Base-by-base conservation (phyloP, 1,140 invertebrate genomes). In the Laupala kohalensis region DNA sequence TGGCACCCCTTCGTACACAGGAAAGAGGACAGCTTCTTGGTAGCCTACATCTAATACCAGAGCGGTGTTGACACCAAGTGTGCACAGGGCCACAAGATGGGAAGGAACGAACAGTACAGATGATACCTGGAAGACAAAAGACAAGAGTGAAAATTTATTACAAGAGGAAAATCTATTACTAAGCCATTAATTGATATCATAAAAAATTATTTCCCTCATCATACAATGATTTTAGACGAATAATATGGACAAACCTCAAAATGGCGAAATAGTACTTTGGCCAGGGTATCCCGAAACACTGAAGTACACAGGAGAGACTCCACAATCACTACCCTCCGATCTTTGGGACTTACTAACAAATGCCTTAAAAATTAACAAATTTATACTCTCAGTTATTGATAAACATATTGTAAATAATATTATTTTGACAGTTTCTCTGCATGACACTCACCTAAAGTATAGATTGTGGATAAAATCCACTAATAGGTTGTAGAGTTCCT, bases 301-400 rank as follows among this genome's bases (percentile, higher is more conserved):
- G 92, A 91, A 0, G 92, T 89, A 53, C 89, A 89, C 25, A 97
- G 83, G 5, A 97, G 81, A 30, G 94, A 96, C 82, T 98, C 96
- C 29, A 97, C 88, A 67, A 98, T 84, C 0, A 98, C 89, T 69
- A 98, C 87, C 78, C 90, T 89, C 19, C 94, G 84, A 76, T 98
- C 95, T 81, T 97, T 97, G 0, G 96, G 94, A 80, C 92, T 98
- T 26, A 96, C 89, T 26, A 96, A 81, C 6, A 95, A 84, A 80
- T 95, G 88, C 76, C 94, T 96, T 75, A 72, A 80, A 76, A 75
- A 64, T 25, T 73, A 71, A 72, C 73, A 69, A 6, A 69, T 30
- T 28, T 5, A 28, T 53, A 27, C 15, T 29, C 23, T 27, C 28
- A 64, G 24, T 9, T 53, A 29, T n/a, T 68, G n/a, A 13, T 13